Evolutionary conservation across 1,140 invertebrate genomes (phyloP).

Genomic region (Danaus melanippus): DNA sequence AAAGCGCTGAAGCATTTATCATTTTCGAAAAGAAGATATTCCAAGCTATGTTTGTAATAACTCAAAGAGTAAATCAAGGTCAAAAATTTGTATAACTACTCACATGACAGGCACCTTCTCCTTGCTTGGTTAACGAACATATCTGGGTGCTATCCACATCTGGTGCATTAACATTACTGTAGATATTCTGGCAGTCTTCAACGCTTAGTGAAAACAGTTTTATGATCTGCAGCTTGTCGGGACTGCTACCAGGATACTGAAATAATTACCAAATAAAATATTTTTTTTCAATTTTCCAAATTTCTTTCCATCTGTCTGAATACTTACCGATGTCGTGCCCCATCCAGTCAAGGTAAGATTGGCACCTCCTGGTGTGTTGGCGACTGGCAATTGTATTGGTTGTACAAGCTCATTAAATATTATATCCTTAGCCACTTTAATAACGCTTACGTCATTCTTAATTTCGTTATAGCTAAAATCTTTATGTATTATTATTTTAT

Average conservation of each 20-base stretch:
- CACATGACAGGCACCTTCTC: constrained; percentile 69
- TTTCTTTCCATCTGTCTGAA: no score
- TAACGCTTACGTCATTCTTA: constrained; percentile 71
- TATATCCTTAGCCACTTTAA: constrained; percentile 62
- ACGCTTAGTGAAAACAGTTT: constrained; percentile 53
- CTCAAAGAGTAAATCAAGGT: no score
- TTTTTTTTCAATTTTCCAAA: no score
- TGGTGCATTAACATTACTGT: constrained; percentile 30
- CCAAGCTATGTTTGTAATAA: no score
- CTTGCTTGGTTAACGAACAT: constrained; percentile 73
- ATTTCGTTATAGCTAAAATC: constrained; percentile 61
- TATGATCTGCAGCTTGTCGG: constrained; percentile 62
- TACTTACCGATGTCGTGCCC: constrained; percentile 52
- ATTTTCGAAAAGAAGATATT: no score
- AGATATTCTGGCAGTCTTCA: constrained; percentile 40
- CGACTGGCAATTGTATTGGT: constrained; percentile 48
- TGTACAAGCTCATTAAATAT: constrained; percentile 49
- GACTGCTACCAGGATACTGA: constrained; percentile 54
- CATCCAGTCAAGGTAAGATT: constrained; percentile 65
- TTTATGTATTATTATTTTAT: constrained; percentile 62
- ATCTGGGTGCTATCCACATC: constrained; percentile 63
- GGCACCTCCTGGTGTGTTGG: constrained; percentile 42
- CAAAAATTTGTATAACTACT: constrained; percentile 18
- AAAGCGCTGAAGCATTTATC: no score
- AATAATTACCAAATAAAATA: constrained; percentile 1